Evolutionary conservation across 2,888 invertebrate species (phyloP).

Genomic region (Pristionchus maxplancki): DNA sequence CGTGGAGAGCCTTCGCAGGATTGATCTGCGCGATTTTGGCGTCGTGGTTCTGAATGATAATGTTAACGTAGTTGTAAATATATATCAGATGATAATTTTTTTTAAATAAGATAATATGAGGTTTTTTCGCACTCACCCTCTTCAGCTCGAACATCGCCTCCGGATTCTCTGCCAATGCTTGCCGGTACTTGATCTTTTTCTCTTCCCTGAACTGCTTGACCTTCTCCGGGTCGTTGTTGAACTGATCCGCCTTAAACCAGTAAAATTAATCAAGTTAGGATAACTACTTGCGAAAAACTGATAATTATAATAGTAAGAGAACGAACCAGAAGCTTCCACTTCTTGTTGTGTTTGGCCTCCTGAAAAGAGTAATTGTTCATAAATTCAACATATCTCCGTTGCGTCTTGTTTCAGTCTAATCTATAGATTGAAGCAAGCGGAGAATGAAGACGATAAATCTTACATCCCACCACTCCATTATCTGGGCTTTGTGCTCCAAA

Average conservation of each 20-base stretch:
- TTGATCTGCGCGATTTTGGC: not conserved
- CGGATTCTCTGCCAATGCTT: not conserved
- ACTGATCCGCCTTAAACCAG: not conserved
- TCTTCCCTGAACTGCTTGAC: not conserved
- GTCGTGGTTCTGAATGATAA: not conserved
- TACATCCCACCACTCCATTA: not conserved
- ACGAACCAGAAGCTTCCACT: not conserved
- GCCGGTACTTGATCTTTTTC: not conserved
- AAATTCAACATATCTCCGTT: too few relatives aligned
- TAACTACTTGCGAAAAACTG: too few relatives aligned
- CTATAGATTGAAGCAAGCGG: too few relatives aligned
- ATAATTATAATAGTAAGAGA: too few relatives aligned
- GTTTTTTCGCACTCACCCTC: not conserved
- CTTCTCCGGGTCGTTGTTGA: not conserved
- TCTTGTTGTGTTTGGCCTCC: not conserved
- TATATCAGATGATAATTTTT: too few relatives aligned
- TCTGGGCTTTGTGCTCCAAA: not conserved
- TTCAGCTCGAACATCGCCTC: conserved; percentile 11
- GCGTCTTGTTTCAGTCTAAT: too few relatives aligned
- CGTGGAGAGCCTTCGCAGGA: not conserved
- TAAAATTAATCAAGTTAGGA: too few relatives aligned
- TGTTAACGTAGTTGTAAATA: not conserved
- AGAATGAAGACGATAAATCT: not conserved
- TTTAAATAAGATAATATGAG: too few relatives aligned
- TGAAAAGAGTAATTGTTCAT: too few relatives aligned